Conservation (phyloP, 2,888 invertebrate genomes). For the Lithophane socia region DNA sequence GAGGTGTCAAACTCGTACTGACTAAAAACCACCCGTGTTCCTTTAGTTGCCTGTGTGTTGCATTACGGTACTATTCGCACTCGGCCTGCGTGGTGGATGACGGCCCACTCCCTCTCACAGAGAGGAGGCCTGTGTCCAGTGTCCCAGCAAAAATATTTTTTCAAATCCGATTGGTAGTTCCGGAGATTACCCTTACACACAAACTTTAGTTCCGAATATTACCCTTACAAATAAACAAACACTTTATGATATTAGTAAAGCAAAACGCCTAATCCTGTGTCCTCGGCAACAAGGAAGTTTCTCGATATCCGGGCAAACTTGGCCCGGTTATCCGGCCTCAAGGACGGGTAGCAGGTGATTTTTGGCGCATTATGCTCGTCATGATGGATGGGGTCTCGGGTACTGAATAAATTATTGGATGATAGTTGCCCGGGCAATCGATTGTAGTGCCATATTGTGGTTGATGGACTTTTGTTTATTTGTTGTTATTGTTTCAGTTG, state of each 20-base stretch:
- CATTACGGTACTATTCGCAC: no score
- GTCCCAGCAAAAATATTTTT: no score
- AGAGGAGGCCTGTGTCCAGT: neutral
- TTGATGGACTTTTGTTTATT: neutral
- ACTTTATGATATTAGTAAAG: no score
- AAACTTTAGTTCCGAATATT: no score
- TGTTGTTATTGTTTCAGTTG: neutral
- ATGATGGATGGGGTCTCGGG: slow-evolving; percentile 45
- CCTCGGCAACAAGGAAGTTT: slow-evolving; percentile 61
- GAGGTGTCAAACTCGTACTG: no score
- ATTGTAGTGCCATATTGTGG: slow-evolving; percentile 1
- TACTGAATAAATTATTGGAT: slow-evolving; percentile 48
- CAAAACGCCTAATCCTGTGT: neutral
- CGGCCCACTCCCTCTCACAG: neutral
- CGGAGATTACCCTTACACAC: no score
- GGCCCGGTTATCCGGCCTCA: slow-evolving; percentile 64
- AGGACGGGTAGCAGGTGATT: slow-evolving; percentile 55
- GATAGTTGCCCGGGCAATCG: slow-evolving; percentile 14
- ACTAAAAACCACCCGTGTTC: no score
- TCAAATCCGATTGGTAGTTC: no score
- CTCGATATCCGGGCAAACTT: slow-evolving; percentile 61
- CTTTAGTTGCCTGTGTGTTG: no score
- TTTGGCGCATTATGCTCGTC: slow-evolving; percentile 31
- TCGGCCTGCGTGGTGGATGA: neutral
- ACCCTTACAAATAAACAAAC: no score